These are phyloP conservation scores for Rambutsinella grinnellia DNA, from an alignment of 2,888 invertebrate species.

Conservation along the genomic window DNA sequence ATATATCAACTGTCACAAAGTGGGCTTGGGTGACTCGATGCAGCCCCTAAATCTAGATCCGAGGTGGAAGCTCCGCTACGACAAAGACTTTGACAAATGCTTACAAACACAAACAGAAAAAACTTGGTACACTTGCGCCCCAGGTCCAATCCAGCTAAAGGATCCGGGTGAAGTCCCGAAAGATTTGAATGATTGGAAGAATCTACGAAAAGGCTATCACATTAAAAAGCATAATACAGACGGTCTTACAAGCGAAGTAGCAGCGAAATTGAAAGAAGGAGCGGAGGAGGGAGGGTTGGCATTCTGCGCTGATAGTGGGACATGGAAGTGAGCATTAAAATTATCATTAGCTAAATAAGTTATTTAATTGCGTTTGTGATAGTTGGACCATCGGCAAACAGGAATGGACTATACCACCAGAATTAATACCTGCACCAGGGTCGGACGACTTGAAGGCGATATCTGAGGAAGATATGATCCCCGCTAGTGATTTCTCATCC, in stretches of 20 bases:
- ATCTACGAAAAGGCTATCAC: neutral
- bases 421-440: neutral
- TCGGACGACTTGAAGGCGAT: neutral
- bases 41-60: neutral
- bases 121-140: conserved; percentile 13
- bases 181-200: neutral
- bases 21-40: neutral
- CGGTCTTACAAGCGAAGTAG: neutral
- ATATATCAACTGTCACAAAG: conserved; percentile 1
- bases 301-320: neutral
- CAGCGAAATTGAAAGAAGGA: neutral
- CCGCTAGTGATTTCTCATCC: neutral
- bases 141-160: conserved; percentile 10
- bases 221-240: neutral
- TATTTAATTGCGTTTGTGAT: neutral
- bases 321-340: neutral
- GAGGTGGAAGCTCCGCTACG: conserved; percentile 1
- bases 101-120: neutral
- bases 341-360: neutral
- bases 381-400: conserved; percentile 13
- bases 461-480: neutral
- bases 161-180: neutral
- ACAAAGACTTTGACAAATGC: conserved; percentile 10
- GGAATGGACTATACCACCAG: neutral
- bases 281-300: conserved; percentile 12